Evolutionary conservation across 1,140 invertebrate genomes (phyloP).

Genomic region (Danaus melanippus): DNA sequence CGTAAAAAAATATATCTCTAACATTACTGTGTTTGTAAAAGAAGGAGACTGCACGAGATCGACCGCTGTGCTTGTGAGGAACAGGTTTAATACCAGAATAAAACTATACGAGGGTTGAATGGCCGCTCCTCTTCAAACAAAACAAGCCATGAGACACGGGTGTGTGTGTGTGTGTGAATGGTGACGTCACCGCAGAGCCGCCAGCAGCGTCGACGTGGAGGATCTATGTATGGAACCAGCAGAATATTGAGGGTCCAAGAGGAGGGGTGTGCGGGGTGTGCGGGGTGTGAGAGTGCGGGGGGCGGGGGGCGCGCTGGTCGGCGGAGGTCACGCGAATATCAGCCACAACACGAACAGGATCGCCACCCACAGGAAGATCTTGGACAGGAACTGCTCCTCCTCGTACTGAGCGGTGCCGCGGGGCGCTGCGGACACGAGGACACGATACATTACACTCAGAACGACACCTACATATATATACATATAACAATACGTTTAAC

Average conservation of each 20-base stretch:
- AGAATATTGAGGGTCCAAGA: not conserved
- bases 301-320: slow-evolving; percentile 4
- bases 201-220: not conserved
- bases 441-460: too few species aligned
- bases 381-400: slow-evolving; percentile 94
- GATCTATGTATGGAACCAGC: too few species aligned
- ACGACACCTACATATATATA: too few species aligned
- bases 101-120: too few species aligned
- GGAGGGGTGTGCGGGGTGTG: not conserved
- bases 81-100: too few species aligned
- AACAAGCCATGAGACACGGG: not conserved
- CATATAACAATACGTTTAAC: too few species aligned
- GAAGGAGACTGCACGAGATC: too few species aligned
- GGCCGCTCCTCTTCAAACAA: too few species aligned
- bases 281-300: slow-evolving; percentile 2
- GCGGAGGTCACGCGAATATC: slow-evolving; percentile 81
- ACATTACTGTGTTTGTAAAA: too few species aligned
- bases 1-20: too few species aligned
- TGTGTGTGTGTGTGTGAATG: too few species aligned
- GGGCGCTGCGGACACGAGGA: slow-evolving; percentile 74
- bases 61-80: too few species aligned
- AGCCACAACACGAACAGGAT: slow-evolving; percentile 94
- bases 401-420: slow-evolving; percentile 88
- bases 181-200: not conserved
- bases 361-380: slow-evolving; percentile 94